Conservation (phyloP, 2,113 vertebrate species). For the Taurulus bubalis region DNA sequence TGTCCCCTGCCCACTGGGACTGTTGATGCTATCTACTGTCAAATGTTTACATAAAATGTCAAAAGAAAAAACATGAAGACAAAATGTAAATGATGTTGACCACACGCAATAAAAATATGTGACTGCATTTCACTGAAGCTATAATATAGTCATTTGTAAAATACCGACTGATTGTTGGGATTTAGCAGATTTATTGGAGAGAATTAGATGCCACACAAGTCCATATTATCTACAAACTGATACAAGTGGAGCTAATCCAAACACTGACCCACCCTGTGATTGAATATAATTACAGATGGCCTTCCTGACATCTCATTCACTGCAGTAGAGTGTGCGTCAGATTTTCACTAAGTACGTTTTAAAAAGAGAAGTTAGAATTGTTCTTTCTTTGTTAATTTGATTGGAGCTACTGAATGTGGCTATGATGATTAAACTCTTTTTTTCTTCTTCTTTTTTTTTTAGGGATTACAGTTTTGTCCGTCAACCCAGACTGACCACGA, state of each 20-base stretch:
- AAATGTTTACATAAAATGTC: slow-evolving; percentile 75
- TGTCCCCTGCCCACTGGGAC: slow-evolving; percentile 78
- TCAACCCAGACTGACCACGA: slow-evolving; percentile 60
- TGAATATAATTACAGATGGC: slow-evolving; percentile 81
- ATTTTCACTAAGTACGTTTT: slow-evolving; percentile 48
- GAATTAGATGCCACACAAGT: slow-evolving; percentile 55
- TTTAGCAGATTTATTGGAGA: slow-evolving; percentile 38
- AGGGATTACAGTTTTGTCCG: slow-evolving; percentile 42
- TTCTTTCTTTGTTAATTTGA: slow-evolving; percentile 33
- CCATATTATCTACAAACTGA: slow-evolving; percentile 79
- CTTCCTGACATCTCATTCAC: slow-evolving; percentile 69
- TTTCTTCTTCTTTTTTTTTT: slow-evolving; percentile 23
- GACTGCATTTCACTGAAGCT: neutral
- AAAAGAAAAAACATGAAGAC: slow-evolving; percentile 60
- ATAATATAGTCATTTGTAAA: slow-evolving; percentile 21
- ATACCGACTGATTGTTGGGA: slow-evolving; percentile 24
- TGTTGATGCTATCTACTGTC: slow-evolving; percentile 79
- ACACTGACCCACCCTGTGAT: slow-evolving; percentile 84
- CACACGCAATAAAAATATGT: neutral
- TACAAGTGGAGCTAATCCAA: slow-evolving; percentile 81
- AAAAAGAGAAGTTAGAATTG: slow-evolving; percentile 20
- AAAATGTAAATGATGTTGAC: slow-evolving; percentile 27
- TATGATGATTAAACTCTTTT: slow-evolving; percentile 6
- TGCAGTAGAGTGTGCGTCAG: slow-evolving; percentile 31
- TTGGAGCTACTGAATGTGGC: slow-evolving; percentile 28